A percentile compares a stretch with the other conserved stretches of the same genome.
Evolutionary conservation across 2,797 vertebrate species (phyloP).

Genomic region (Leontocebus nigricollis): DNA sequence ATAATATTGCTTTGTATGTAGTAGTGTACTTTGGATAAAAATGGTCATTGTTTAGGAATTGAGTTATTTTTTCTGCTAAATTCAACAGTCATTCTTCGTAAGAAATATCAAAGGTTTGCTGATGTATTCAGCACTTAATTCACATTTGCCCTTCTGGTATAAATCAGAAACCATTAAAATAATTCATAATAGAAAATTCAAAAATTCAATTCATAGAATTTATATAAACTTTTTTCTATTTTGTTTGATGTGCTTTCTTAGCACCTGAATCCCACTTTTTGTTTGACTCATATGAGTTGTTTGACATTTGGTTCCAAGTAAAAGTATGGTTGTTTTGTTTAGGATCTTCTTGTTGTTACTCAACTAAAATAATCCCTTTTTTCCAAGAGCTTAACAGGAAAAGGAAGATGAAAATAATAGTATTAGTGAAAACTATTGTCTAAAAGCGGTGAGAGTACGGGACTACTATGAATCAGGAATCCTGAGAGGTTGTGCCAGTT

Average conservation of each 20-base stretch:
- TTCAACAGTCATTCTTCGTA: background rate
- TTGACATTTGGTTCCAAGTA: slow-evolving; percentile 33
- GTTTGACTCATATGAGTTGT: background rate
- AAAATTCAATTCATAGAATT: background rate
- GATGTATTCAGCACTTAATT: background rate
- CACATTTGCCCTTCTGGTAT: background rate
- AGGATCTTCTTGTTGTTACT: background rate
- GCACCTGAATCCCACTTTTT: background rate
- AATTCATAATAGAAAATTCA: background rate
- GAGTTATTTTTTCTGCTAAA: background rate
- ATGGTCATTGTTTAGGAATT: background rate
- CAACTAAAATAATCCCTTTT: background rate
- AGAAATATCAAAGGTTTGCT: background rate
- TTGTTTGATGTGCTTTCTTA: background rate
- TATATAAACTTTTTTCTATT: background rate
- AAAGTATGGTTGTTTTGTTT: slow-evolving; percentile 10
- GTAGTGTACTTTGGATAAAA: background rate
- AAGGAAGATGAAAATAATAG: background rate
- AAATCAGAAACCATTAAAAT: slow-evolving; percentile 15
- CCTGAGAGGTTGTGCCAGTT: background rate
- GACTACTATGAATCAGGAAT: background rate
- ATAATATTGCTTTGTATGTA: background rate
- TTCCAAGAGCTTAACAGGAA: background rate
- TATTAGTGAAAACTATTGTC: background rate
- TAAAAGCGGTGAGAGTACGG: background rate